Evolutionary conservation across 1,140 invertebrate species (phyloP).

Genomic region (Panonychus citri): DNA sequence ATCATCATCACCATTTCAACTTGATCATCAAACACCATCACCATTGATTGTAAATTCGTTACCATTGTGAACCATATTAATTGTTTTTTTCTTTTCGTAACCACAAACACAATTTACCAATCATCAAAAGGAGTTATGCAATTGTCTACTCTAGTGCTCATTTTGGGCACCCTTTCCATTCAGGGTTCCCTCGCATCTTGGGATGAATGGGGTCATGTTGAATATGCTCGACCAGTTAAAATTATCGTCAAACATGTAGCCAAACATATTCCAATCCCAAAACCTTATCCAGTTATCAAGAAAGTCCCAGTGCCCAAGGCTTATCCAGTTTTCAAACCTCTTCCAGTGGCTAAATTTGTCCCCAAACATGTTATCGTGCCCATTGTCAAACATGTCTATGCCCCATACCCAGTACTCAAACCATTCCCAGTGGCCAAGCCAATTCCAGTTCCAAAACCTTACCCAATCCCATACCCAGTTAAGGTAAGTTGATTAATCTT

Average conservation of each 20-base stretch:
- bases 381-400: conserved; percentile 14
- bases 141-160: not conserved
- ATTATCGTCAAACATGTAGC: conserved; percentile 14
- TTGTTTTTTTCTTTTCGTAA: not conserved
- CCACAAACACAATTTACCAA: not conserved
- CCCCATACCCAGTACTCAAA: conserved; percentile 12
- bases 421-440: conserved; percentile 15
- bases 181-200: not conserved
- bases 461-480: conserved; percentile 8
- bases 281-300: conserved; percentile 13
- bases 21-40: too few species aligned
- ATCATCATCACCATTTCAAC: too few species aligned
- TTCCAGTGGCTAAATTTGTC: conserved; percentile 13
- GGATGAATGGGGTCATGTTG: conserved; percentile 7
- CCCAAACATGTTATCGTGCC: conserved; percentile 15
- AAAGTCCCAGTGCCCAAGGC: conserved; percentile 5
- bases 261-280: conserved; percentile 12
- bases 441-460: conserved; percentile 10
- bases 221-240: conserved; percentile 12
- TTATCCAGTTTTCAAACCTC: conserved; percentile 12
- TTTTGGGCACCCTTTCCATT: not conserved
- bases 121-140: not conserved
- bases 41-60: too few species aligned
- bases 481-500: not conserved
- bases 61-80: too few species aligned